Percentiles rank a stretch among this genome's conserved stretches.
Conservation (phyloP, 1,140 invertebrate species). For the Contarinia nasturtii region DNA sequence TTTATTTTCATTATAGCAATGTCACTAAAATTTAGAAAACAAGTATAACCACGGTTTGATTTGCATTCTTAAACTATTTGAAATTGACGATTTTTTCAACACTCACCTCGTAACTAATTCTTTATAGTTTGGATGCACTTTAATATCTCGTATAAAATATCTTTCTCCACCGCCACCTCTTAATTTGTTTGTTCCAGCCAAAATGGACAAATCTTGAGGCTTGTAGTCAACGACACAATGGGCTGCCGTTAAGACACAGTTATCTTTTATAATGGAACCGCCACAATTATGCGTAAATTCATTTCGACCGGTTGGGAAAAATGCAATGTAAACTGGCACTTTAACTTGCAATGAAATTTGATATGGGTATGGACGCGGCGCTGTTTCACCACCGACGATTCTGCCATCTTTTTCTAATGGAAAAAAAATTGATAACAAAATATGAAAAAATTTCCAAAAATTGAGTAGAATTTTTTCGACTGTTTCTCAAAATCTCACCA, state of each 20-base stretch:
- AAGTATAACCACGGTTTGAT: too few relatives aligned
- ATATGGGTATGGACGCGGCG: constrained; percentile 15
- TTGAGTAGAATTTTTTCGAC: too few relatives aligned
- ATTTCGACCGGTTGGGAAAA: neutral
- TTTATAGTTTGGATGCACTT: constrained; percentile 15
- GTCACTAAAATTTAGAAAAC: too few relatives aligned
- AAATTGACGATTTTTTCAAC: too few relatives aligned
- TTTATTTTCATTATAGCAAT: neutral
- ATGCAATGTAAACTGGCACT: neutral
- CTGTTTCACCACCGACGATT: constrained; percentile 15
- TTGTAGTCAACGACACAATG: constrained; percentile 20
- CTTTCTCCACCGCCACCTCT: constrained; percentile 20
- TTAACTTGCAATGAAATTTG: constrained; percentile 16
- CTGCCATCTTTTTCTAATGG: constrained; percentile 1
- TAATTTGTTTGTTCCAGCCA: constrained; percentile 26
- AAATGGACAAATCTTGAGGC: constrained; percentile 16
- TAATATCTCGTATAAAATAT: constrained; percentile 9
- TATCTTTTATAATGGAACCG: constrained; percentile 18
- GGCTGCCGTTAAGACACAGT: constrained; percentile 23
- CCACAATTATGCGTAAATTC: constrained; percentile 21
- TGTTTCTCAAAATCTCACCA: too few relatives aligned
- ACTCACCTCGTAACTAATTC: constrained; percentile 1
- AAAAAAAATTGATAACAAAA: too few relatives aligned
- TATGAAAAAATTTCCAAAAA: too few relatives aligned
- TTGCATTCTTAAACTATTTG: too few relatives aligned